These are phyloP conservation scores for Thymelicus lineola DNA, from an alignment of 2,888 invertebrate species.

Conservation along the genomic window DNA sequence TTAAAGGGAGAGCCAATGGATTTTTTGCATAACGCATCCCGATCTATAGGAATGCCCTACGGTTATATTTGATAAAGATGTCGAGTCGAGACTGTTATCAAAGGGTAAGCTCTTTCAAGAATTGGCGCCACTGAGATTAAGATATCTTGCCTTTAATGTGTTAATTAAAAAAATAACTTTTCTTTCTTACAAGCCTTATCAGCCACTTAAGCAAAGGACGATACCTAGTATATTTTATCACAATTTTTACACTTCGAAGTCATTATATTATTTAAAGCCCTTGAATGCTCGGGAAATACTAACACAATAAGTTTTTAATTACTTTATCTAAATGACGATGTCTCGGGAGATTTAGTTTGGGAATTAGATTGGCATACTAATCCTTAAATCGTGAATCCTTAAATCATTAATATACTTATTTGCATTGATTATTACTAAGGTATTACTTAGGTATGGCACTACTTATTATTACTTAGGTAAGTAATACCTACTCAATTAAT, in stretches of 20 bases:
- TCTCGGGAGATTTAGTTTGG: background rate
- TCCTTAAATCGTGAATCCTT: background rate
- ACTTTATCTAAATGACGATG: constrained; percentile 29
- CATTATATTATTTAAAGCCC: constrained; percentile 66
- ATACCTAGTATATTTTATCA: constrained; percentile 69
- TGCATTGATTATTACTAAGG: no score
- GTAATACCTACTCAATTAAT: no score
- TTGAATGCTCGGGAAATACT: constrained; percentile 20
- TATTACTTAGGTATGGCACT: no score
- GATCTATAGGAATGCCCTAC: constrained; percentile 65
- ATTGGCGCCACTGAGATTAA: constrained; percentile 83
- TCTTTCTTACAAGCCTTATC: constrained; percentile 70
- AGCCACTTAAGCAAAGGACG: constrained; percentile 73
- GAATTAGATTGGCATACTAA: constrained; percentile 1
- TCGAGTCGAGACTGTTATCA: constrained; percentile 76
- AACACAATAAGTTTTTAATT: constrained; percentile 22
- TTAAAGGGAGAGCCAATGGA: constrained; percentile 57
- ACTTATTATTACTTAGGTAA: no score
- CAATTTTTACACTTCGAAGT: constrained; percentile 73
- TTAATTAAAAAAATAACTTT: constrained; percentile 81
- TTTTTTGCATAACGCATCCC: constrained; percentile 76
- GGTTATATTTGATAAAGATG: constrained; percentile 71
- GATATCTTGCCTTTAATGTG: constrained; percentile 78
- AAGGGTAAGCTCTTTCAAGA: constrained; percentile 73
- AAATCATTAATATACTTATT: no score